These are phyloP conservation scores for Sakesphorus luctuosus DNA, from an alignment of 2,113 vertebrate genomes.

Conservation along the genomic window DNA sequence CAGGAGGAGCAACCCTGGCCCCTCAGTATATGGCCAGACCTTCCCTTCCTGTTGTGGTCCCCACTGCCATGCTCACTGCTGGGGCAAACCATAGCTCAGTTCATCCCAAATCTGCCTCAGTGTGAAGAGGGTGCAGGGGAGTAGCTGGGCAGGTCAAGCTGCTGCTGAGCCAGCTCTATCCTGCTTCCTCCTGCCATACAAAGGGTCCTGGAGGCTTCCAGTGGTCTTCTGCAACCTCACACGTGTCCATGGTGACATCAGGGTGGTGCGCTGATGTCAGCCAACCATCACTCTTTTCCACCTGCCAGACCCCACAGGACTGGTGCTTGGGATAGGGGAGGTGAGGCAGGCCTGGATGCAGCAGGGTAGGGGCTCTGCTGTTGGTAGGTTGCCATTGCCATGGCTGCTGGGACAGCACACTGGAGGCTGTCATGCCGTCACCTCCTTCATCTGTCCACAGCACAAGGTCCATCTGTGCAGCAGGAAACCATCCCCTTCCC, in stretches of 20 bases:
- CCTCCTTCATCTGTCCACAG: not conserved
- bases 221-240: not conserved
- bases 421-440: fast-evolving
- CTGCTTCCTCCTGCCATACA: not conserved
- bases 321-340: not conserved
- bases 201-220: not conserved
- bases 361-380: not conserved
- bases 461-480: not conserved
- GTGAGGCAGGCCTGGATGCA: not conserved
- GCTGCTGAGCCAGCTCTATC: not conserved
- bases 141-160: fast-evolving
- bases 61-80: fast-evolving
- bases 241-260: not conserved
- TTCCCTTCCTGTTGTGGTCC: not conserved
- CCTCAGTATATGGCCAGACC: fast-evolving
- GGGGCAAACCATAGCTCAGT: fast-evolving
- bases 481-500: not conserved
- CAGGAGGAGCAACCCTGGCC: not conserved
- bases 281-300: not conserved
- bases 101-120: fast-evolving
- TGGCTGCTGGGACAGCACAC: not conserved
- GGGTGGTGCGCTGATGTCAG: not conserved
- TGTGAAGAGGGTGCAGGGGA: not conserved
- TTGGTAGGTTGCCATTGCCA: fast-evolving
- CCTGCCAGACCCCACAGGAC: fast-evolving